Evolutionary conservation across 2,797 vertebrate species (phyloP), one percentile per base, ranked within the genome.

Genomic region (Peromyscus nudipes): DNA sequence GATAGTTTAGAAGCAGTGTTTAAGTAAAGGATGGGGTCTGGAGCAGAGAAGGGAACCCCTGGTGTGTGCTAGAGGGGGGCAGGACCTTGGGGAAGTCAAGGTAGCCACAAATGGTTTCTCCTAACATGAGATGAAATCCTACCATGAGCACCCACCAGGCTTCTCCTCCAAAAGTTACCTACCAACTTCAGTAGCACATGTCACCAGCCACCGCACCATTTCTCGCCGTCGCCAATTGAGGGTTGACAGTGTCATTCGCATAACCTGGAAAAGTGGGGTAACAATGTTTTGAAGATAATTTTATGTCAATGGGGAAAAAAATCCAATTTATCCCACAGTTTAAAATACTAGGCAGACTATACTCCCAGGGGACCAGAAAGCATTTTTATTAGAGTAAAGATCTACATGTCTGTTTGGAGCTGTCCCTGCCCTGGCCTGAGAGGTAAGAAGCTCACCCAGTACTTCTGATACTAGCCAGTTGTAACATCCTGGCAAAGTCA

Each of bases 171-270:
- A 89, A 21, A 62, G 75, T 89, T 65, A 99, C 99, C 97, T 98
- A 99, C 99, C 99, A 94, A 99, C 99, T 99, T 99, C 99, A 97
- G 99, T 99, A 98, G 99, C 99, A 98, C 99, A 99, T 2, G 99
- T 99, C 98, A 99, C 99, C 98, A 99, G 98, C 99, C 99, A 99
- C 97, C 99, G 99, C 97, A 99, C 99, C 99, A 99, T 99, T 98
- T 99, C 99, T 97, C 99, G 99, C 40, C 99, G 99, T 90, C 99
- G 99, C 99, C 99, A 99, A 98, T 99, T 99, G 98, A 99, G 98
- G 0, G 99, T 99, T 90, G 99, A 99, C 97, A 99, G 98, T 0
- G 99, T 99, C 99, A 99, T 99, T 97, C 99, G 99, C 99, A 99
- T 99, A 97, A 99, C 99, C 99, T 99, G 94, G 97, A 97, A 97